These are phyloP conservation scores for Oreocharis arfaki DNA, from an alignment of 2,113 vertebrate species.

Conservation along the genomic window DNA sequence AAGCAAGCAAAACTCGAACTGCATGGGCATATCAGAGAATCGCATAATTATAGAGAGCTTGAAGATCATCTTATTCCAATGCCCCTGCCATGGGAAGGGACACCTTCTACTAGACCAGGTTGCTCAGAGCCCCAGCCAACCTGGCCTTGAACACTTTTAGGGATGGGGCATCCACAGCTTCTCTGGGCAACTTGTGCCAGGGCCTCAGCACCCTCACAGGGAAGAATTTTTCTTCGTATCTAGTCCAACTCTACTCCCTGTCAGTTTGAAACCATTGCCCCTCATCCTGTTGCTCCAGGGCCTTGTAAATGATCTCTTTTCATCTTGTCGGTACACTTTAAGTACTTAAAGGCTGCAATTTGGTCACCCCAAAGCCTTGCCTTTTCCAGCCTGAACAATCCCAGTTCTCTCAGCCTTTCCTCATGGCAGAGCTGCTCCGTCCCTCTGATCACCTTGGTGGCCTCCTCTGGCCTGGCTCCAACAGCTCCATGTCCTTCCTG, in stretches of 20 bases:
- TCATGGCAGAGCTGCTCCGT: not conserved
- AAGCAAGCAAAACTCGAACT: not conserved
- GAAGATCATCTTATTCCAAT: not conserved
- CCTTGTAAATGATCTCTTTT: accelerated
- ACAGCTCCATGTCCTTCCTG: not conserved
- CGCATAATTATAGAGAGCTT: not conserved
- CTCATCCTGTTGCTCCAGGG: not conserved
- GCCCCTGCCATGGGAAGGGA: no score
- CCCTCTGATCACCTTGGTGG: not conserved
- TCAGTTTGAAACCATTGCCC: not conserved
- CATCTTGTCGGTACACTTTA: accelerated
- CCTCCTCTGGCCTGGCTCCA: not conserved
- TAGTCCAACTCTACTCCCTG: not conserved
- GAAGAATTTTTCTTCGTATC: not conserved
- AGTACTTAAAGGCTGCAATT: accelerated
- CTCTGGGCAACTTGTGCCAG: not conserved
- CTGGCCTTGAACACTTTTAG: not conserved
- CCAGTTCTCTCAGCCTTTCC: accelerated
- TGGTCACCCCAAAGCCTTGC: accelerated
- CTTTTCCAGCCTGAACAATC: not conserved
- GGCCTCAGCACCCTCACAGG: not conserved
- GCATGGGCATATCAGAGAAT: not conserved
- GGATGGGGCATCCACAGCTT: not conserved
- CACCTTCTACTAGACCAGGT: not conserved
- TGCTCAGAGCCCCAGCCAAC: not conserved